Conservation (phyloP, 2,888 invertebrate genomes). For the Platycheirus albimanus region DNA sequence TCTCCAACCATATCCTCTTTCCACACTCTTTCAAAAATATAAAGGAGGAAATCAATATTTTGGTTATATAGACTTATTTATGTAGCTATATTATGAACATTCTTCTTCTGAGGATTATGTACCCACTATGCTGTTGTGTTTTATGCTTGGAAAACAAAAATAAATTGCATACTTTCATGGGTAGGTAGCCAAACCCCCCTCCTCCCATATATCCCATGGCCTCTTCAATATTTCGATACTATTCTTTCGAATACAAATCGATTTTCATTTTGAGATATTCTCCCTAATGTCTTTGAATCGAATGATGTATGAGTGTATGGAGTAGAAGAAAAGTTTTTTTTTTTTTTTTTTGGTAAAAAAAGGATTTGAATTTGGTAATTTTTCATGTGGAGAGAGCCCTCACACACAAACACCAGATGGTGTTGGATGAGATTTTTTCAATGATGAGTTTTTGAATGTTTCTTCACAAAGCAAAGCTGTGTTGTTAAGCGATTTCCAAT, state of each 20-base stretch:
- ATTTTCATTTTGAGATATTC: conserved; percentile 38
- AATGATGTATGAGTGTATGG: conserved; percentile 41
- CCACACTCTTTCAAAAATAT: conserved; percentile 12
- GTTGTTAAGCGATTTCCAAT: not conserved
- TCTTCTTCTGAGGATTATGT: not conserved
- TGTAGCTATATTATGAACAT: not conserved
- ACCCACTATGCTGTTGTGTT: conserved; percentile 9
- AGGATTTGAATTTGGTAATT: conserved; percentile 47
- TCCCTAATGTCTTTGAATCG: conserved; percentile 24
- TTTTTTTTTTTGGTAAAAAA: conserved; percentile 28
- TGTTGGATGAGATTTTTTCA: not conserved
- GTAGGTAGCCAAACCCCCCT: not conserved
- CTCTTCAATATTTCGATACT: not conserved
- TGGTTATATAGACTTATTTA: conserved; percentile 1
- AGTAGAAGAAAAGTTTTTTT: conserved; percentile 14
- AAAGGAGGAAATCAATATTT: conserved; percentile 53
- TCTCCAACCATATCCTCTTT: not conserved
- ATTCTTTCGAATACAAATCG: conserved; percentile 47
- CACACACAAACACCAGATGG: not conserved
- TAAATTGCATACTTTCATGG: conserved; percentile 57
- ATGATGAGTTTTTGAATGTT: conserved; percentile 25
- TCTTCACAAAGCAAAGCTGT: not conserved
- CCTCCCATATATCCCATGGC: not conserved
- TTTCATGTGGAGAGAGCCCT: conserved; percentile 13
- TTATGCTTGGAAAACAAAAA: conserved; percentile 42